These are phyloP conservation scores for Argyrosomus regius DNA, from an alignment of 2,797 vertebrate species.

Conservation along the genomic window DNA sequence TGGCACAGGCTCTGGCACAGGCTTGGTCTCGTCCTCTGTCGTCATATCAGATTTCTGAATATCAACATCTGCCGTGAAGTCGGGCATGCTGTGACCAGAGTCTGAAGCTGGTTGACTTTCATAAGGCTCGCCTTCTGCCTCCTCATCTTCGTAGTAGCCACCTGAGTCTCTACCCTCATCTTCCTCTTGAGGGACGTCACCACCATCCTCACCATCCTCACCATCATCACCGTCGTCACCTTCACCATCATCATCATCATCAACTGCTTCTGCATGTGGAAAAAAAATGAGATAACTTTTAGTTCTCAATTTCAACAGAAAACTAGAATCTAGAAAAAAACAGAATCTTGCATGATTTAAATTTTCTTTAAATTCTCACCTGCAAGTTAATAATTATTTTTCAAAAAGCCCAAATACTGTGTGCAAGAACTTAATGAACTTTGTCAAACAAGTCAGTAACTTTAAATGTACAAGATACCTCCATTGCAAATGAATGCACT, in stretches of 20 bases:
- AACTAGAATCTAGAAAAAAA: neutral
- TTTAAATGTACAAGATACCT: neutral
- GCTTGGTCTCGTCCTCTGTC: constrained; percentile 51
- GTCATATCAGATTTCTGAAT: constrained; percentile 31
- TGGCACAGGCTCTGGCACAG: neutral
- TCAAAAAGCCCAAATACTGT: neutral
- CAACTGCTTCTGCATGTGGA: constrained; percentile 44
- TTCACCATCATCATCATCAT: constrained; percentile 8
- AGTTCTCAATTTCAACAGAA: neutral
- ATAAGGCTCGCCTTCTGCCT: constrained; percentile 63
- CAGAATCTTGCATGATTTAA: neutral
- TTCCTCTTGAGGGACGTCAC: constrained; percentile 61
- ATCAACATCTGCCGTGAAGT: constrained; percentile 71
- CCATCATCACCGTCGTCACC: neutral
- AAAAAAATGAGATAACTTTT: neutral
- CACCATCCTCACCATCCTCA: constrained; percentile 20
- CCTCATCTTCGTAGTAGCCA: constrained; percentile 77
- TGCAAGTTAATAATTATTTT: neutral
- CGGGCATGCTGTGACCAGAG: constrained; percentile 49
- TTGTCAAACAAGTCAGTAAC: neutral
- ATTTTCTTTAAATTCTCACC: too few species aligned
- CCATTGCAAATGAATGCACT: too few species aligned
- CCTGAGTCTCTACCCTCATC: constrained; percentile 78
- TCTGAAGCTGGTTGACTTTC: constrained; percentile 65
- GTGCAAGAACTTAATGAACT: neutral